Conservation (phyloP, 1,140 invertebrate genomes). For the Trinorchestia longiramus region DNA sequence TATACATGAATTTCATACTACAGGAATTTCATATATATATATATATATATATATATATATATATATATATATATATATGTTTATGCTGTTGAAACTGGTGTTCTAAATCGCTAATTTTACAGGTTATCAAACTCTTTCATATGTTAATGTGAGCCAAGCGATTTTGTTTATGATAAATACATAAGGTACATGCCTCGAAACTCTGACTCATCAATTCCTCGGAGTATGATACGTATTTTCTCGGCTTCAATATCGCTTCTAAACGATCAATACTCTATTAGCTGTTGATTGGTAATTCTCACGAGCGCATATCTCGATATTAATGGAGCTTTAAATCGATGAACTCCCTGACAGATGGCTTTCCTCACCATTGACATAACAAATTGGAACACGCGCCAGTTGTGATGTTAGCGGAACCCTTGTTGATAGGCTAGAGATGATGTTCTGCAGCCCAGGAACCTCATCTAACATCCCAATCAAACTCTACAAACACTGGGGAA, state of each 20-base stretch:
- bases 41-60: no score
- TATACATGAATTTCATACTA: background rate
- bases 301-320: background rate
- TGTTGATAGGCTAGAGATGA: background rate
- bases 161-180: background rate
- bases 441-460: background rate
- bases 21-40: background rate
- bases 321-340: background rate
- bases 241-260: background rate
- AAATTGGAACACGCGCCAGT: background rate
- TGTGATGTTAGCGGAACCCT: background rate
- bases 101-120: background rate
- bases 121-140: background rate
- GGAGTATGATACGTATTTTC: background rate
- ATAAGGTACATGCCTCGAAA: background rate
- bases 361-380: background rate
- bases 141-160: background rate
- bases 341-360: background rate
- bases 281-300: background rate
- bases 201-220: background rate
- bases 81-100: background rate
- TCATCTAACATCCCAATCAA: slow-evolving; percentile 17
- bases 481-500: background rate
- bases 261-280: background rate
- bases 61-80: no score